Conservation (phyloP, 2,797 vertebrate species). For the Falco naumanni region DNA sequence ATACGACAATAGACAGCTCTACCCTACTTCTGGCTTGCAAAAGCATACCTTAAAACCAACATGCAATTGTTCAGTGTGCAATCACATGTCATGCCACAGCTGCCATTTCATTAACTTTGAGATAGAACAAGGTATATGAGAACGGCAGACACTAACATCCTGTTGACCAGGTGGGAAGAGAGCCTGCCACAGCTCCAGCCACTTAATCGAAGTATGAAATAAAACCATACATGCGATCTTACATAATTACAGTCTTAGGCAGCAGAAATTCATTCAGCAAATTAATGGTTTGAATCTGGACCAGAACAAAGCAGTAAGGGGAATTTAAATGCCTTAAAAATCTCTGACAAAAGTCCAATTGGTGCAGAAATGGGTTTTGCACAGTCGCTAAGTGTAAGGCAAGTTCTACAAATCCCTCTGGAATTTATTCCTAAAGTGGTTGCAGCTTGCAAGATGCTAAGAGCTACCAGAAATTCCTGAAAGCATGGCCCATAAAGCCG, state of each 20-base stretch:
- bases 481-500: not conserved
- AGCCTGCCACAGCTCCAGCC: not conserved
- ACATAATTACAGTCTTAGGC: not conserved
- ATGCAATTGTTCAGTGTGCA: not conserved
- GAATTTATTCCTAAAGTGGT: not conserved
- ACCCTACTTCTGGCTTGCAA: not conserved
- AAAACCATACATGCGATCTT: not conserved
- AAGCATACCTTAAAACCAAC: not conserved
- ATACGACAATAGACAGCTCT: not conserved
- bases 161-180: not conserved
- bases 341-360: not conserved
- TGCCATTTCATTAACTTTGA: not conserved
- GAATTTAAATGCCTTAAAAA: not conserved
- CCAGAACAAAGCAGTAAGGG: not conserved
- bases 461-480: not conserved
- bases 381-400: not conserved
- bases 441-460: not conserved
- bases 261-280: not conserved
- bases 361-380: not conserved
- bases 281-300: not conserved
- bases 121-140: not conserved
- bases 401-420: not conserved
- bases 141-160: not conserved
- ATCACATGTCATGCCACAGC: not conserved
- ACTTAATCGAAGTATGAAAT: not conserved